Evolutionary conservation across 53 echinoderm and acorn worm species (phyloP).

Genomic region (Mesocentrotus franciscanus): DNA sequence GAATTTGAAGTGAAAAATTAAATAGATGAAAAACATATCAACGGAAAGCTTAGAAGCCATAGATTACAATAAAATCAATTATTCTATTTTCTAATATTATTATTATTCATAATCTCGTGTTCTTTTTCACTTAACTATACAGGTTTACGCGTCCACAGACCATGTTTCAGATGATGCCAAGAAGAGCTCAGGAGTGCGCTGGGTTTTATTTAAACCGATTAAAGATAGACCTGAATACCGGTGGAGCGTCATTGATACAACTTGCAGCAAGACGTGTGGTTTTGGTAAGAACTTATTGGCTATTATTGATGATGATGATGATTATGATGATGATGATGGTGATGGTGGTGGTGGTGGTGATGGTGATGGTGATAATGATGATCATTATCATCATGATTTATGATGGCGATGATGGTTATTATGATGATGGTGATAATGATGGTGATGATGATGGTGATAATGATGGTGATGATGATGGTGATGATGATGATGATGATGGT

Average conservation of each 20-base stretch:
- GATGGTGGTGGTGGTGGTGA: not conserved
- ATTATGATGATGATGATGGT: not conserved
- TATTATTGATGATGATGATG: not conserved
- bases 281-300: not conserved
- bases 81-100: no score
- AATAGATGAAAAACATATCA: no score
- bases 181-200: not conserved
- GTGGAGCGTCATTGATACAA: not conserved
- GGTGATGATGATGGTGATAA: not conserved
- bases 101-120: not conserved
- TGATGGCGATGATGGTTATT: not conserved
- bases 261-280: slow-evolving; percentile 48
- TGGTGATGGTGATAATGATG: not conserved
- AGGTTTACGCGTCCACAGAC: not conserved
- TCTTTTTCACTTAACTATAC: not conserved
- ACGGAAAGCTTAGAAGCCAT: no score
- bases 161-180: not conserved
- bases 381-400: not conserved
- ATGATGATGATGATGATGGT: not conserved
- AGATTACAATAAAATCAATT: no score
- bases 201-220: not conserved
- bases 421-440: not conserved
- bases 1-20: no score
- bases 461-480: not conserved
- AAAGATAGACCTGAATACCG: not conserved